Evolutionary conservation across 1,140 invertebrate species (phyloP).

Genomic region (Drosophila neocordata): DNA sequence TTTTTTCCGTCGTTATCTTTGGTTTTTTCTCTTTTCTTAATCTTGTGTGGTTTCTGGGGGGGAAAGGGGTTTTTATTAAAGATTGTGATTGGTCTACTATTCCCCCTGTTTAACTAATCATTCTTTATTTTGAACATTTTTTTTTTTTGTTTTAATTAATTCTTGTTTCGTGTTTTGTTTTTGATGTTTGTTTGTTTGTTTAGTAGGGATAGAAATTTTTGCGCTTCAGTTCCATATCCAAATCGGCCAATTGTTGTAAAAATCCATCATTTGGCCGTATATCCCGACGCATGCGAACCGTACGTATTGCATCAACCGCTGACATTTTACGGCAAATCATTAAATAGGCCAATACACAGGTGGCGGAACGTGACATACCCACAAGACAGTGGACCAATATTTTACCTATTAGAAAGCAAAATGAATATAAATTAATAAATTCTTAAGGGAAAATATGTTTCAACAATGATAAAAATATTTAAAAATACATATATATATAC

Average conservation of each 20-base stretch:
- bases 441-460: too few relatives aligned
- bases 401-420: conserved; percentile 85
- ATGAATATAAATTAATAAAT: too few relatives aligned
- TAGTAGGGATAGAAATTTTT: conserved; percentile 83
- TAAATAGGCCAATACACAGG: conserved; percentile 91
- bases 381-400: conserved; percentile 91
- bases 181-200: background rate
- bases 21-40: conserved; percentile 18
- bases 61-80: background rate
- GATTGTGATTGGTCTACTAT: conserved; percentile 12
- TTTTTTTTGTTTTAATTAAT: conserved; percentile 5
- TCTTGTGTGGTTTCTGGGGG: background rate
- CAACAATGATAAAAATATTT: too few relatives aligned
- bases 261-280: conserved; percentile 92
- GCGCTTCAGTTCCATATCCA: conserved; percentile 87
- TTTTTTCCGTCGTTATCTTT: conserved; percentile 26
- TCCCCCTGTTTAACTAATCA: background rate
- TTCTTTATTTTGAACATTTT: background rate
- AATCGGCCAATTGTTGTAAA: conserved; percentile 88
- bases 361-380: conserved; percentile 92
- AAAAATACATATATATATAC: too few relatives aligned
- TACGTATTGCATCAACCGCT: conserved; percentile 88
- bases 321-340: conserved; percentile 92
- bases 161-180: background rate
- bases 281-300: conserved; percentile 87